A percentile compares a stretch with the other conserved stretches of the same genome.
Conservation (phyloP, 2,113 vertebrate genomes). For the Odocoileus virginianus region DNA sequence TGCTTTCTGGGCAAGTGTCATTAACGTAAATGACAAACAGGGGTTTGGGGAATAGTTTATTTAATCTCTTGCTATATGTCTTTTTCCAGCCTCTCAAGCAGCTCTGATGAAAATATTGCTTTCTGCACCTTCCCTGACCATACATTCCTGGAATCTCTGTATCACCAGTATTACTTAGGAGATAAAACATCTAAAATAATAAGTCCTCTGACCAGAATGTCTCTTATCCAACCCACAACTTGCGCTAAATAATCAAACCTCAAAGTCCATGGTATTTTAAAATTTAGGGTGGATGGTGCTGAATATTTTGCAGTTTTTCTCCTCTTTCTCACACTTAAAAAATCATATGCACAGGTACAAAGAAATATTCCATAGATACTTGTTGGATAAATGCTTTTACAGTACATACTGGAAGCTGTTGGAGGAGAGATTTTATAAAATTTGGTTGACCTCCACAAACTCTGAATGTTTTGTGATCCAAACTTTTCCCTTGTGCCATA, state of each 20-base stretch:
- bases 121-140: neutral
- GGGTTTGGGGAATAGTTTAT: neutral
- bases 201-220: neutral
- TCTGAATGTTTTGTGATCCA: neutral
- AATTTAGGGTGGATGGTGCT: neutral
- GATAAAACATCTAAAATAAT: neutral
- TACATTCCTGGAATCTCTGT: neutral
- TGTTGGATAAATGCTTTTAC: neutral
- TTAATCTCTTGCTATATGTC: neutral
- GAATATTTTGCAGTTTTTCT: neutral
- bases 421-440: conserved; percentile 2
- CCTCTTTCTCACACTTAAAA: neutral
- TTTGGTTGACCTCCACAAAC: neutral
- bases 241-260: neutral
- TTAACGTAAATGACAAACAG: neutral
- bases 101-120: neutral
- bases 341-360: neutral
- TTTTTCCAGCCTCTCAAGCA: neutral
- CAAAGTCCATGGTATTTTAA: neutral
- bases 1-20: neutral
- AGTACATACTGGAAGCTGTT: neutral
- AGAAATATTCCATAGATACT: neutral
- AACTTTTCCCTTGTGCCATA: neutral
- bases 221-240: neutral
- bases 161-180: neutral